Evolutionary conservation across 2,113 vertebrate genomes (phyloP).

Genomic region (Syrmaticus mikado): DNA sequence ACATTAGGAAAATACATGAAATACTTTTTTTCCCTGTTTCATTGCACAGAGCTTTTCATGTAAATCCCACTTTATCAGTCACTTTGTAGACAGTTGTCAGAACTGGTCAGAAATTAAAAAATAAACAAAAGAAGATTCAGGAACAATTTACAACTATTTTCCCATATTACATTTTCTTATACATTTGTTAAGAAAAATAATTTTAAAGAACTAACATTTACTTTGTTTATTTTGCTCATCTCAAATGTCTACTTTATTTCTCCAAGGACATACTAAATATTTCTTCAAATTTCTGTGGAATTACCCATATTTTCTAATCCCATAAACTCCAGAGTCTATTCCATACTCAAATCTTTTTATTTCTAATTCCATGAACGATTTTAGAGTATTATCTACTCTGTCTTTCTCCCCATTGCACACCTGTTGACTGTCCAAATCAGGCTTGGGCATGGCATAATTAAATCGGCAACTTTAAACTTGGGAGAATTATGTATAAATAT

Average conservation of each 20-base stretch:
- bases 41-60: background rate
- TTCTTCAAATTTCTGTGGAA: background rate
- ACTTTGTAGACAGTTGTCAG: background rate
- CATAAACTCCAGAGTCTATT: background rate
- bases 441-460: background rate
- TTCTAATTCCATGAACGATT: background rate
- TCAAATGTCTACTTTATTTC: background rate
- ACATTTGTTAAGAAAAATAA: background rate
- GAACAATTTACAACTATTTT: background rate
- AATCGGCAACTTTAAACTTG: background rate
- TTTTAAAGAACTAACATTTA: background rate
- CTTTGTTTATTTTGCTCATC: background rate
- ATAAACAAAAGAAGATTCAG: background rate
- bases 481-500: background rate
- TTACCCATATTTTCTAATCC: background rate
- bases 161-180: background rate
- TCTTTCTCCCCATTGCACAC: fast-evolving
- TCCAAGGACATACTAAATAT: background rate
- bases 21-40: background rate
- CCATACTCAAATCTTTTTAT: fast-evolving
- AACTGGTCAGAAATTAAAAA: background rate
- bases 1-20: background rate
- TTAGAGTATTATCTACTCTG: background rate
- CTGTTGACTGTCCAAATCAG: background rate
- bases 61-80: background rate